These are phyloP conservation scores for Zaprionus gabonicus DNA, from an alignment of 1,140 invertebrate genomes.

Conservation along the genomic window DNA sequence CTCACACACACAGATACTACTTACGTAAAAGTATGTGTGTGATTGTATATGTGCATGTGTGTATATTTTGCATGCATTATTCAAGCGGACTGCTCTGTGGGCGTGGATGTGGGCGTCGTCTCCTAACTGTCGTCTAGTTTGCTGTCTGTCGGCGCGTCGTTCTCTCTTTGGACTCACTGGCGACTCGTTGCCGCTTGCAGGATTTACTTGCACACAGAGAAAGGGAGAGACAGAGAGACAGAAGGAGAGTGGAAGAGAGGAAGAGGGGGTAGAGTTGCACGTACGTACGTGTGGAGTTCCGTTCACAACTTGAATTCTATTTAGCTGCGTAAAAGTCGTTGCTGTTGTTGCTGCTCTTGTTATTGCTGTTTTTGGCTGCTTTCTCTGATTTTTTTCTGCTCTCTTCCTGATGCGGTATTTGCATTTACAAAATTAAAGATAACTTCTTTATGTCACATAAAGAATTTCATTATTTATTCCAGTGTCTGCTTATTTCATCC, in stretches of 20 bases:
- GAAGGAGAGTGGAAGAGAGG: not conserved
- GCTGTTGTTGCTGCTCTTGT: constrained; percentile 13
- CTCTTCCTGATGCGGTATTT: constrained; percentile 62
- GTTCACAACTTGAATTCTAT: constrained; percentile 73
- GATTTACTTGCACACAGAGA: constrained; percentile 2
- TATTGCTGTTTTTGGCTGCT: constrained; percentile 24
- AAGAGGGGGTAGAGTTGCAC: not conserved
- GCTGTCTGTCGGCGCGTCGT: constrained; percentile 55
- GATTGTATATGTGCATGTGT: constrained; percentile 32
- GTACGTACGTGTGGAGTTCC: constrained; percentile 43
- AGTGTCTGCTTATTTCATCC: not conserved
- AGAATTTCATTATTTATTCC: constrained; percentile 59
- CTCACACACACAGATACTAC: constrained; percentile 31
- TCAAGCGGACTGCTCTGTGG: constrained; percentile 55
- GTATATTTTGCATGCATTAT: constrained; percentile 72
- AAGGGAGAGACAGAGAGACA: not conserved
- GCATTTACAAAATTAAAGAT: constrained; percentile 63
- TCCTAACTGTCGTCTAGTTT: constrained; percentile 60
- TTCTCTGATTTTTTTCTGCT: constrained; percentile 49
- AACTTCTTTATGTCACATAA: constrained; percentile 61
- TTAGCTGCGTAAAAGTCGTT: constrained; percentile 54
- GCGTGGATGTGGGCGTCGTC: constrained; percentile 42
- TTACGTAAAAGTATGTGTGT: constrained; percentile 21
- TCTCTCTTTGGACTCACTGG: constrained; percentile 54
- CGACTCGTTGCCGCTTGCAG: constrained; percentile 57